A percentile compares a stretch with the other conserved stretches of the same genome.
Evolutionary conservation across 2,113 vertebrate species (phyloP).

Genomic region (Emydura subglobosa): DNA sequence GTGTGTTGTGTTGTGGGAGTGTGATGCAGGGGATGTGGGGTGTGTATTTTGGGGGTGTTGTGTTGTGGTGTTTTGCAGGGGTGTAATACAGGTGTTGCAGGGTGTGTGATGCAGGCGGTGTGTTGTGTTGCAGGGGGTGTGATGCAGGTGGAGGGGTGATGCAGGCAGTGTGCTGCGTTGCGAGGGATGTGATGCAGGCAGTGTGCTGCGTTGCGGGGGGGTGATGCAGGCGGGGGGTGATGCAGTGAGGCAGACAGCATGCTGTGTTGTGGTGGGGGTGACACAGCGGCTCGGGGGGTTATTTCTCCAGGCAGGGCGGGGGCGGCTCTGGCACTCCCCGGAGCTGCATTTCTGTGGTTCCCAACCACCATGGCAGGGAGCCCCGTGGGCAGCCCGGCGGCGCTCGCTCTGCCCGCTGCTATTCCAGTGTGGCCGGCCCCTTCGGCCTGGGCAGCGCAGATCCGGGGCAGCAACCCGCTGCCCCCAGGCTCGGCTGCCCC

Average conservation of each 20-base stretch:
- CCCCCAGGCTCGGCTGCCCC: not conserved
- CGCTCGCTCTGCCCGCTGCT: not conserved
- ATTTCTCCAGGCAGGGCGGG: not conserved
- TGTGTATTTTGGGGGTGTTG: not conserved
- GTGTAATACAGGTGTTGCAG: not conserved
- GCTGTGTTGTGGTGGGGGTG: not conserved
- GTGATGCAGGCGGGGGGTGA: too few species aligned
- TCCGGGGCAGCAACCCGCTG: not conserved
- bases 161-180: not conserved
- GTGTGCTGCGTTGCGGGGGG: not conserved
- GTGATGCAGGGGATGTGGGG: not conserved
- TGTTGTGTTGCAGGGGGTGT: not conserved
- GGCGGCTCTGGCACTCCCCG: not conserved
- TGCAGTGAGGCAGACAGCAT: not conserved
- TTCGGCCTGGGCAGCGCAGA: not conserved
- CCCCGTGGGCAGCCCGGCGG: not conserved
- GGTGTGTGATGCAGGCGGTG: not conserved
- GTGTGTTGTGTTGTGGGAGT: not conserved
- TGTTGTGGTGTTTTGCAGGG: too few species aligned
- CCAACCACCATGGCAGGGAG: slow-evolving; percentile 1
- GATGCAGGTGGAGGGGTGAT: not conserved
- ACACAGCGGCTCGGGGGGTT: not conserved
- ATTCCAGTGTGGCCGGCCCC: not conserved
- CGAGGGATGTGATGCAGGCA: not conserved
- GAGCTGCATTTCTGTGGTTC: slow-evolving; percentile 22